phyloP scores from a whole-genome alignment of 37 sponge, comb jelly and placozoan genomes.

The Hexactinellida sp. region DNA sequence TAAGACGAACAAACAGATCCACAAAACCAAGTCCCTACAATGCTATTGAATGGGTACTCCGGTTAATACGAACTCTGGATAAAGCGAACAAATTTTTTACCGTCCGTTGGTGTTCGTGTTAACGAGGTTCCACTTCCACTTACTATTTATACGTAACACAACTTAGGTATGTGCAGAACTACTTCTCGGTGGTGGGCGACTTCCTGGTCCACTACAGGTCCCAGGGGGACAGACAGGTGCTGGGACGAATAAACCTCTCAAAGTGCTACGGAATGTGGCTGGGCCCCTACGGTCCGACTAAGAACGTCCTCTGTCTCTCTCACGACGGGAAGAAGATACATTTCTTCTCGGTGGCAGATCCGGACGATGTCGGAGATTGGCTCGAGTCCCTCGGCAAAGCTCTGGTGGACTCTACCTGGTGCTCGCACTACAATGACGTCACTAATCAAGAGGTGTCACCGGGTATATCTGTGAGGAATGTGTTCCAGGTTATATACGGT shows the following conservation, averaged over 20 bases:
- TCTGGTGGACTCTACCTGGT: background rate
- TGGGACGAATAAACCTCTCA: background rate
- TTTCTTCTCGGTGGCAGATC: background rate
- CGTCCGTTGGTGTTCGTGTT: no score
- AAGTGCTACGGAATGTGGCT: conserved; percentile 3
- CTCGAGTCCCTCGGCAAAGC: background rate
- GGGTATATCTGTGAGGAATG: background rate
- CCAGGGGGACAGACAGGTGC: background rate
- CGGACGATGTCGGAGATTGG: background rate
- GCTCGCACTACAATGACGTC: conserved; percentile 4
- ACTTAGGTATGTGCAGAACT: background rate
- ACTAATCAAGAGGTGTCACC: background rate
- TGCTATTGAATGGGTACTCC: no score
- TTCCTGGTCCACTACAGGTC: background rate
- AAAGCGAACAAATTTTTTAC: no score
- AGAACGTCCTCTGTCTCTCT: background rate
- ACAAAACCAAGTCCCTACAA: no score
- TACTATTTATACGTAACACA: no score
- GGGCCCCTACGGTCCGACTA: background rate
- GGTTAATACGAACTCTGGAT: no score
- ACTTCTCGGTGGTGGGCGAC: conserved; percentile 2
- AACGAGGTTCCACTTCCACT: no score
- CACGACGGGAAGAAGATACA: conserved; percentile 9
- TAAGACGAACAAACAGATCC: no score
- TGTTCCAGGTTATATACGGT: background rate